Evolutionary conservation across 2,797 vertebrate species (phyloP).

Genomic region (Clarias laeviceps): DNA sequence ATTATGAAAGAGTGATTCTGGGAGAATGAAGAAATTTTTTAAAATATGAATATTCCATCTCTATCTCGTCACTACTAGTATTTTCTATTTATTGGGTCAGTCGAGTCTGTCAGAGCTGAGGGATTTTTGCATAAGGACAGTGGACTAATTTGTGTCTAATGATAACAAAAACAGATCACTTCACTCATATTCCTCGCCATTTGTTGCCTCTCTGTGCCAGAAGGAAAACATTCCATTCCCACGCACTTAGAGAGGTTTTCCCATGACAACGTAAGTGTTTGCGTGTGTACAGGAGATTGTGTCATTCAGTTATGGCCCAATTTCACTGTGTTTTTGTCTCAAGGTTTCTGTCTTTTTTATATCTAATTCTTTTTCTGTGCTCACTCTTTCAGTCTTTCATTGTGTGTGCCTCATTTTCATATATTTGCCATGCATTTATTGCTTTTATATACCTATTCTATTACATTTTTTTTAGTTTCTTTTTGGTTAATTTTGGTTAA

Average conservation of each 20-base stretch:
- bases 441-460: background rate
- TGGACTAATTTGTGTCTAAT: background rate
- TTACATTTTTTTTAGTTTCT: background rate
- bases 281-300: background rate
- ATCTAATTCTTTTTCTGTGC: background rate
- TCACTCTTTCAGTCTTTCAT: background rate
- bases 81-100: background rate
- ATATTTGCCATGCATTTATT: background rate
- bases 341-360: background rate
- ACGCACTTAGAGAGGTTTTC: slow-evolving; percentile 34
- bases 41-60: too few species aligned
- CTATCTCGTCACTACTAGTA: background rate
- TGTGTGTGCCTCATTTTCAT: background rate
- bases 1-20: too few species aligned
- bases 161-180: background rate
- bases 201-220: slow-evolving; percentile 37
- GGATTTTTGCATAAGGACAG: background rate
- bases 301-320: background rate
- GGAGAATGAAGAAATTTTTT: too few species aligned
- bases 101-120: background rate
- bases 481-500: background rate
- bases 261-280: slow-evolving; percentile 47
- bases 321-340: background rate
- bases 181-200: slow-evolving; percentile 42
- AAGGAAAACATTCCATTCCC: slow-evolving; percentile 51